Conservation (phyloP, 2,113 vertebrate species). For the Heliornis fulica region DNA sequence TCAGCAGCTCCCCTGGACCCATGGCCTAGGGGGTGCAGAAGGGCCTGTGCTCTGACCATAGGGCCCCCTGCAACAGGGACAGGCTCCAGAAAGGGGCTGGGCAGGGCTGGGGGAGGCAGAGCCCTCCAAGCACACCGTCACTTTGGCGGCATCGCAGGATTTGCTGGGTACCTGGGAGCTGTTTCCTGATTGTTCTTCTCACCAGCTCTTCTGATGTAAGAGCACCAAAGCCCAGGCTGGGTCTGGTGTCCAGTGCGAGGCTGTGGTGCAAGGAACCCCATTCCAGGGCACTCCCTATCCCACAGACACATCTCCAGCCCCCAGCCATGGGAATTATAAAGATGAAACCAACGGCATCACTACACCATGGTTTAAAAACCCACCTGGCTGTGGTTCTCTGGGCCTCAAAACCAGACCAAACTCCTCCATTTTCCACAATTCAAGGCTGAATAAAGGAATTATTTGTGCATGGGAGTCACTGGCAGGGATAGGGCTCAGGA, state of each 20-base stretch:
- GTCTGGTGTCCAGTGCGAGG: background rate
- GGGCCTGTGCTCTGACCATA: background rate
- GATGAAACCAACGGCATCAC: background rate
- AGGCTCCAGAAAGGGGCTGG: background rate
- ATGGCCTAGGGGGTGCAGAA: rapidly evolving
- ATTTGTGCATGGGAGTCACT: background rate
- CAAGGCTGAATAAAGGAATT: background rate
- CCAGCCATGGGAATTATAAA: background rate
- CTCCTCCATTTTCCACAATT: background rate
- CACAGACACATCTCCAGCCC: rapidly evolving
- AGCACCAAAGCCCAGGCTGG: background rate
- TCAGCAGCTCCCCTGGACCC: rapidly evolving
- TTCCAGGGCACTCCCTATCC: background rate
- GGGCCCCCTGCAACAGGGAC: rapidly evolving
- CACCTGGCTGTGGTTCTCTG: background rate
- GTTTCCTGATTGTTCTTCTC: background rate
- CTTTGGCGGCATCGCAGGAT: background rate
- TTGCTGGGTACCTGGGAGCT: background rate
- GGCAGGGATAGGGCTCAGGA: background rate
- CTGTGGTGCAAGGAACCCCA: background rate
- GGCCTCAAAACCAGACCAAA: background rate
- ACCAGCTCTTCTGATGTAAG: background rate
- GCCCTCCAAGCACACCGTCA: rapidly evolving
- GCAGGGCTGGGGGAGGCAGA: background rate
- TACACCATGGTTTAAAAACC: no score